Conservation (phyloP, 2,888 invertebrate genomes). For the Pammene fasciana region DNA sequence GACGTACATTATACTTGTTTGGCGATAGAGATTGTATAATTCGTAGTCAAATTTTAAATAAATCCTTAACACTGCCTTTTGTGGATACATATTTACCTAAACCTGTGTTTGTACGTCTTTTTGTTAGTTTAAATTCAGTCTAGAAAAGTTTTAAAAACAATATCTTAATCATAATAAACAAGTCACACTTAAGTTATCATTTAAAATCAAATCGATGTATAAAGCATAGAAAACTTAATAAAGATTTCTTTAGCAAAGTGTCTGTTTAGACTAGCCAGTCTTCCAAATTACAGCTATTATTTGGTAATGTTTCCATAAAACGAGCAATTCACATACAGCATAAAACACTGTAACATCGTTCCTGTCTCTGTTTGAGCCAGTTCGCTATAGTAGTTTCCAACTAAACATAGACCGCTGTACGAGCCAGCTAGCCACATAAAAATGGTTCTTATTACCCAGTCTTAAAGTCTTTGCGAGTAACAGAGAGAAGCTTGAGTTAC, state of each 20-base stretch:
- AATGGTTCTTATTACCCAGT: background rate
- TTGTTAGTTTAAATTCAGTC: too few relatives aligned
- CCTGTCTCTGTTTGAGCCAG: conserved; percentile 27
- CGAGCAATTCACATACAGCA: conserved; percentile 8
- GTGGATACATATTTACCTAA: too few relatives aligned
- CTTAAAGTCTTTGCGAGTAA: background rate
- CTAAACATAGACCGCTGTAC: conserved; percentile 21
- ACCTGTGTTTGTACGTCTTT: too few relatives aligned
- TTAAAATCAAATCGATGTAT: background rate
- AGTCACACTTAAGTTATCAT: background rate
- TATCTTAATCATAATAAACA: too few relatives aligned
- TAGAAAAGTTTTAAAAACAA: too few relatives aligned
- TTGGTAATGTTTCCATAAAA: conserved; percentile 8
- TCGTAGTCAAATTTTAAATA: too few relatives aligned
- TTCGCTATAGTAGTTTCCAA: conserved; percentile 15
- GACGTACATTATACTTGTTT: too few relatives aligned
- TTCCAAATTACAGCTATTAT: conserved; percentile 4
- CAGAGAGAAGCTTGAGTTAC: background rate
- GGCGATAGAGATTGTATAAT: too few relatives aligned
- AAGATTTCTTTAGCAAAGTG: conserved; percentile 7
- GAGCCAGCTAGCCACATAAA: background rate
- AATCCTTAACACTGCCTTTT: too few relatives aligned
- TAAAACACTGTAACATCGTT: conserved; percentile 23
- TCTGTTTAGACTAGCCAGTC: conserved; percentile 9
- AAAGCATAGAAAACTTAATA: background rate